Percentiles rank a stretch among this genome's conserved stretches.
These are phyloP conservation scores for Raja brachyura DNA, from an alignment of 2,113 vertebrate species.

Conservation along the genomic window DNA sequence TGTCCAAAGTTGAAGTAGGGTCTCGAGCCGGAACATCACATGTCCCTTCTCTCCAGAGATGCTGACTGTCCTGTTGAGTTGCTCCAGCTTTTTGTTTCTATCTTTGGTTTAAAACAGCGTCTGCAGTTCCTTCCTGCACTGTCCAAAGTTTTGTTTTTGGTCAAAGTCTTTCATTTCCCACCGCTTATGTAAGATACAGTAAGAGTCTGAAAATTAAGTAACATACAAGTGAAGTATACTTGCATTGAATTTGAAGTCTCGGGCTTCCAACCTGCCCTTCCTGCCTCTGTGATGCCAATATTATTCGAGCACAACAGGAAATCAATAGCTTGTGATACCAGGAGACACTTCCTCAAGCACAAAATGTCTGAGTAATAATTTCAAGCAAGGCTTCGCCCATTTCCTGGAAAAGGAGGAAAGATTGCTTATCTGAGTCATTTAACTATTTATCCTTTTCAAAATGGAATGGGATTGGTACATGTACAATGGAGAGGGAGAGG, in stretches of 20 bases:
- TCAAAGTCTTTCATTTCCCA: no score
- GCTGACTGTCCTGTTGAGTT: no score
- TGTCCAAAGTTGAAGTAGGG: neutral
- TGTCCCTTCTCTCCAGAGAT: no score
- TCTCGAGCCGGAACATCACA: no score
- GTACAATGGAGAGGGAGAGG: no score
- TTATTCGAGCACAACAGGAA: slow-evolving; percentile 83
- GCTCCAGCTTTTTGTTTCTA: no score
- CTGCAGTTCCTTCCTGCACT: no score
- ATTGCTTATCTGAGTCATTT: slow-evolving; percentile 56
- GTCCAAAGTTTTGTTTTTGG: neutral
- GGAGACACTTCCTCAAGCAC: slow-evolving; percentile 81
- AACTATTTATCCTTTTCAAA: slow-evolving; percentile 45
- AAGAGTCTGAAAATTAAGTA: neutral
- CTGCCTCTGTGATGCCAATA: slow-evolving; percentile 56
- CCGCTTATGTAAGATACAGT: no score
- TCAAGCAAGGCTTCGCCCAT: slow-evolving; percentile 75
- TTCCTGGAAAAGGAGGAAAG: slow-evolving; percentile 75
- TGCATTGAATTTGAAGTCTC: slow-evolving; percentile 46
- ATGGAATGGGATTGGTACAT: slow-evolving; percentile 32
- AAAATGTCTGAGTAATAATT: slow-evolving; percentile 75
- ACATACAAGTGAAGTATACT: slow-evolving; percentile 27
- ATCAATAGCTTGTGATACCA: slow-evolving; percentile 76
- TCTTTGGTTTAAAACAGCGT: no score
- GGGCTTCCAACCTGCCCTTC: slow-evolving; percentile 54